Conservation (phyloP, 2,888 invertebrate genomes). For the Hypselothyrea guttata region DNA sequence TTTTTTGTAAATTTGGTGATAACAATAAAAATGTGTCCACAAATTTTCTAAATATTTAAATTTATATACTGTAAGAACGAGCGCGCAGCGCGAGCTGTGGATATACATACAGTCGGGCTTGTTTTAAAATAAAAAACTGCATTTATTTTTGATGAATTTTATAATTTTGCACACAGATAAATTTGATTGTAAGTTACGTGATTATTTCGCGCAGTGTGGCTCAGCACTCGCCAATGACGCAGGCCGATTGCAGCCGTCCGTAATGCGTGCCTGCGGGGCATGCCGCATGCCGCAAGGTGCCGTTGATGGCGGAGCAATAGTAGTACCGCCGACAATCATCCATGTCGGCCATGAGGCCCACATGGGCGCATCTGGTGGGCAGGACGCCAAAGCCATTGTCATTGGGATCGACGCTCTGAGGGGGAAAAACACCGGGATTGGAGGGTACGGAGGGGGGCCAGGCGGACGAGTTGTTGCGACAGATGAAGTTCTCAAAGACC, state of each 20-base stretch:
- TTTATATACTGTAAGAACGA: too few species aligned
- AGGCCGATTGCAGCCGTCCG: conserved; percentile 64
- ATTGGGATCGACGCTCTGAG: conserved; percentile 30
- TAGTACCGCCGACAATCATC: conserved; percentile 78
- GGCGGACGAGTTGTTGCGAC: conserved; percentile 38
- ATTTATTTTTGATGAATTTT: too few species aligned
- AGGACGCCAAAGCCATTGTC: conserved; percentile 41
- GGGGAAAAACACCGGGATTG: background rate
- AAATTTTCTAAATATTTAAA: too few species aligned
- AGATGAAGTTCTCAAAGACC: conserved; percentile 74
- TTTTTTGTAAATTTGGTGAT: too few species aligned
- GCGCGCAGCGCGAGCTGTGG: too few species aligned
- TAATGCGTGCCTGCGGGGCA: conserved; percentile 79
- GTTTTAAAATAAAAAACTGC: too few species aligned
- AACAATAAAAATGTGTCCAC: too few species aligned
- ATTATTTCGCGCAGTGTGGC: background rate
- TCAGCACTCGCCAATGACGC: conserved; percentile 74
- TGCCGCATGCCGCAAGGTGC: conserved; percentile 61
- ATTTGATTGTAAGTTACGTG: background rate
- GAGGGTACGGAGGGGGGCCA: conserved; percentile 22
- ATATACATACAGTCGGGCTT: too few species aligned
- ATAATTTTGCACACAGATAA: background rate
- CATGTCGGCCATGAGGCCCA: conserved; percentile 72
- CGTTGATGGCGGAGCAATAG: conserved; percentile 76
- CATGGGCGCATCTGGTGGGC: conserved; percentile 48